These are phyloP conservation scores for Poecilia latipinna DNA, from an alignment of 2,113 vertebrate species.

Conservation along the genomic window DNA sequence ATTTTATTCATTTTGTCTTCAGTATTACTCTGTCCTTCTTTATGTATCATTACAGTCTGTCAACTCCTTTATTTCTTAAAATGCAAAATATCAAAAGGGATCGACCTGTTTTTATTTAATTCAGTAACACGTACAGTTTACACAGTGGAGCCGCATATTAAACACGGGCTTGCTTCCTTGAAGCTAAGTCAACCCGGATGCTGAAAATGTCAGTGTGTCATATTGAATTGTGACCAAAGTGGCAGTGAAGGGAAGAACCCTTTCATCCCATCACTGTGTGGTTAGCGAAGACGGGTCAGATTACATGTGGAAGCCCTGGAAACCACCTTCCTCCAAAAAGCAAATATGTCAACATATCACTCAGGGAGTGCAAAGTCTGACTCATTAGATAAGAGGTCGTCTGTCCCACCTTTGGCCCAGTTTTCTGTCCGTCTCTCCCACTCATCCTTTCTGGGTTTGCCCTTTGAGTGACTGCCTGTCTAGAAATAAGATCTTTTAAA, in stretches of 20 bases:
- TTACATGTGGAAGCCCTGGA: conserved; percentile 1
- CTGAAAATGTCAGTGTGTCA: conserved; percentile 35
- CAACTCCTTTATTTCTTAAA: background rate
- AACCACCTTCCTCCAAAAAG: conserved; percentile 27
- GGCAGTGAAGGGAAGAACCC: conserved; percentile 9
- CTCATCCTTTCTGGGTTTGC: background rate
- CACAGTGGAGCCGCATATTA: background rate
- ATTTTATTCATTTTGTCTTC: background rate
- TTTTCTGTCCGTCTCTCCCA: conserved; percentile 21
- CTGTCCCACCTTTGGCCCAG: conserved; percentile 56
- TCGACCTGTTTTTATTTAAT: background rate
- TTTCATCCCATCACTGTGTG: conserved; percentile 14
- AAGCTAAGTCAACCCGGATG: background rate
- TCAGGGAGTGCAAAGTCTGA: conserved; percentile 29
- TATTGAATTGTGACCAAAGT: conserved; percentile 10
- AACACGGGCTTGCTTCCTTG: background rate
- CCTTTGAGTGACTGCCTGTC: conserved; percentile 12
- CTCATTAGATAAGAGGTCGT: conserved; percentile 48
- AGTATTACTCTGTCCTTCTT: background rate
- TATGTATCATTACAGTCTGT: background rate
- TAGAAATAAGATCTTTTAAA: conserved; percentile 7
- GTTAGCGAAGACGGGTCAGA: conserved; percentile 18
- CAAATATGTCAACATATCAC: conserved; percentile 35
- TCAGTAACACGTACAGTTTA: background rate
- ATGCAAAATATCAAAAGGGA: background rate